Evolutionary conservation across 2,888 invertebrate genomes (phyloP), one percentile per base, ranked within the genome.

Genomic region (Xestia ashworthii): DNA sequence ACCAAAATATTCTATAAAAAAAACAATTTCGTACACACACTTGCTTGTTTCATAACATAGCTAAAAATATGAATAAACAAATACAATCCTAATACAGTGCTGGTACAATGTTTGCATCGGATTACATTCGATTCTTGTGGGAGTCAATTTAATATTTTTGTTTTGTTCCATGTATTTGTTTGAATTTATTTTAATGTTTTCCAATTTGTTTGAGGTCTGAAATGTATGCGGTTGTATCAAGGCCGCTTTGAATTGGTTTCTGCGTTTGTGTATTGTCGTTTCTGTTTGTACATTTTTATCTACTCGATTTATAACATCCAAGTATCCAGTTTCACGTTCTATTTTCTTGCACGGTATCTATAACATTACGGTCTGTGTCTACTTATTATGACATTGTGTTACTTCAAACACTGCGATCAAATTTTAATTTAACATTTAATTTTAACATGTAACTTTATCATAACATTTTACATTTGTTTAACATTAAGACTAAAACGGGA

Each of bases 141-240:
- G 66, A 85, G 66, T 58, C 38, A 70, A 38, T 85, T 70, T 74
- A 16, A 41, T 68, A 82, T 81, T 85, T 82, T 46, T 64, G 58
- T 53, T 64, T 50, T 22, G 46, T 67, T 64, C 55, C 25, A 25
- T 53, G 48, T 58, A 44, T 65, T 58, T 81, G 70, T 71, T 70
- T 82, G 66, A 60, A 81, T 84, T 71, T 48, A 70, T 80, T 83
- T 78, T 67, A 84, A 80, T 84, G 48, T 50, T 71, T 84, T 84
- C 64, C 55, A 53, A 64, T 84, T 78, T 81, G 53, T 78, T 75
- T 65, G 32, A 50, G 32, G 41, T 44, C 41, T 44, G 48, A 9
- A 58, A 44, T 58, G 32, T 58, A 58, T 76, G 64, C 48, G n/a
- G 32, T 81, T 62, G 16, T 62, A 74, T 38, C 50, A 64, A 82